These are phyloP conservation scores for Actenoides lindsayi DNA, from an alignment of 2,113 vertebrate genomes.

Conservation along the genomic window DNA sequence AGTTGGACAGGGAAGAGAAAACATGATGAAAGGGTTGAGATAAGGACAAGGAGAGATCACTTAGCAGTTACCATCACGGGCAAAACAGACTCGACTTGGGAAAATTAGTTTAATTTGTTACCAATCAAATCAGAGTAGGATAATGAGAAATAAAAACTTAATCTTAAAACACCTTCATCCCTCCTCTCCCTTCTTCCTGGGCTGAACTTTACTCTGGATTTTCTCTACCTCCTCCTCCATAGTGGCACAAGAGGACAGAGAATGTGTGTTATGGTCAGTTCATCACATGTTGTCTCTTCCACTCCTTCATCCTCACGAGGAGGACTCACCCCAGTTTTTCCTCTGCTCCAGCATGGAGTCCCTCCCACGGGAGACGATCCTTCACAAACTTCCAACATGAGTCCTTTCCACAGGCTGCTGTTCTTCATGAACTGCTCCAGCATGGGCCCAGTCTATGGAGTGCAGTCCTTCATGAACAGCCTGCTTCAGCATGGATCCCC, in stretches of 20 bases:
- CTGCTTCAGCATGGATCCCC: neutral
- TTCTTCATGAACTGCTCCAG: accelerated
- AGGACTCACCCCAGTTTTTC: too few species aligned
- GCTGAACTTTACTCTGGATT: neutral
- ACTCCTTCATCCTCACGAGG: too few species aligned
- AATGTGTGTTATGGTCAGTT: neutral
- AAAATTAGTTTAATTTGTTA: neutral
- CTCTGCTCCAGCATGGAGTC: too few species aligned
- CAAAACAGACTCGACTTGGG: neutral
- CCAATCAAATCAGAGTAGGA: neutral
- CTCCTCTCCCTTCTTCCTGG: neutral
- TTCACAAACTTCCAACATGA: too few species aligned
- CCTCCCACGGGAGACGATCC: too few species aligned
- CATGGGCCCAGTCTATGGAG: accelerated
- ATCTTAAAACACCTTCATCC: too few species aligned
- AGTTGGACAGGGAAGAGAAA: neutral
- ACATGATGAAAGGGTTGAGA: neutral
- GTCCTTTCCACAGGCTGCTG: too few species aligned
- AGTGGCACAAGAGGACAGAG: accelerated
- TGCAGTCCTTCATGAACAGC: neutral
- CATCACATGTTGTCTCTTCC: too few species aligned
- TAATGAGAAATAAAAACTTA: too few species aligned
- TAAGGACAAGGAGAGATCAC: neutral
- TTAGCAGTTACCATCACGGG: accelerated
- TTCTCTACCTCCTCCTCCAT: accelerated